Evolutionary conservation across 2,888 invertebrate genomes (phyloP).

Genomic region (Parnassius apollo): DNA sequence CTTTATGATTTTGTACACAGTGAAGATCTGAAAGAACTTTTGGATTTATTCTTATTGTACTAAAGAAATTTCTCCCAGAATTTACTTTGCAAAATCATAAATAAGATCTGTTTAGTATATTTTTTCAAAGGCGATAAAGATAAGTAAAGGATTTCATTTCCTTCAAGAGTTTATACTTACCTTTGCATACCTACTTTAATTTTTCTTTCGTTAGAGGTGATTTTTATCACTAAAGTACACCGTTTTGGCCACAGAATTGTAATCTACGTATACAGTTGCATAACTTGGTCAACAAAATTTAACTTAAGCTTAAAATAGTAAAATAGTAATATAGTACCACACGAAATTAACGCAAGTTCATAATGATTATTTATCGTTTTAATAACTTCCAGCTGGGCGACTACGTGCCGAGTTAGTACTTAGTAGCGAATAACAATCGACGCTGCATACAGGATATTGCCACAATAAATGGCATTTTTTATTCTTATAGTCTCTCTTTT

Average conservation of each 20-base stretch:
- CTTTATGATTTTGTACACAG: neutral
- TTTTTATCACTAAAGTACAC: neutral
- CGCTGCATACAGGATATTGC: conserved; percentile 61
- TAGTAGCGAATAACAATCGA: conserved; percentile 57
- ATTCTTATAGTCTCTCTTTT: conserved; percentile 26
- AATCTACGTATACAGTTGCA: conserved; percentile 35
- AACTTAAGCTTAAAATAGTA: conserved; percentile 67
- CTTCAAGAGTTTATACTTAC: conserved; percentile 31
- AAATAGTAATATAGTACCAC: conserved; percentile 71
- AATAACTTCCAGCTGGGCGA: conserved; percentile 69
- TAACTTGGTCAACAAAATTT: conserved; percentile 34
- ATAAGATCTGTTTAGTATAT: conserved; percentile 8
- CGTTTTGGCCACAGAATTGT: neutral
- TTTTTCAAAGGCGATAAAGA: conserved; percentile 10
- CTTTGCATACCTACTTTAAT: neutral
- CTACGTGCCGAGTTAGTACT: conserved; percentile 44
- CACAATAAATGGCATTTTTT: conserved; percentile 55
- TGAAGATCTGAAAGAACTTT: neutral
- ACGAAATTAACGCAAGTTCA: conserved; percentile 75
- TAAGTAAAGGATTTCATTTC: conserved; percentile 6
- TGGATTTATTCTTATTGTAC: conserved; percentile 1
- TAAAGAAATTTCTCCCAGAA: conserved; percentile 4
- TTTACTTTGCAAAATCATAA: conserved; percentile 8
- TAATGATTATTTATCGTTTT: conserved; percentile 79
- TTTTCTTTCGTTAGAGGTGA: too few relatives aligned